Evolutionary conservation across 2,888 invertebrate genomes (phyloP), one percentile per base, ranked within the genome.

Genomic region (Drosophila melanosoma): DNA sequence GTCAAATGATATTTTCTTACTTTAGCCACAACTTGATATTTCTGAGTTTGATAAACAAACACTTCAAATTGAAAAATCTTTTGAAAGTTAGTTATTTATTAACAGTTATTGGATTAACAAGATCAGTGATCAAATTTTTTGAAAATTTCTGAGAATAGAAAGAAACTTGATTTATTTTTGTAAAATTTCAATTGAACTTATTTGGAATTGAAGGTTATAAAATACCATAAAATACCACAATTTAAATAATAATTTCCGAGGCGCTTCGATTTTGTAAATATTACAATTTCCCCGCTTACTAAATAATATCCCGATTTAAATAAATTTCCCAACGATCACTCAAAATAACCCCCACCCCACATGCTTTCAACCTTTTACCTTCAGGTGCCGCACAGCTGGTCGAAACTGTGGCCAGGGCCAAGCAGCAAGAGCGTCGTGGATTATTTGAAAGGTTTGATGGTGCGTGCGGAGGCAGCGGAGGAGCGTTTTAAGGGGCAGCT

Each of bases 321-420:
- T 33, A 10, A 20, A 33, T 20, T 52, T n/a, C 20, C 32, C 32
- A n/a, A n/a, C 12, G 29, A 11, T n/a, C 52, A 52, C 32, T 52
- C n/a, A 7, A 32, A 52, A 33, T 53, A 20, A 10, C 5, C 17
- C 17, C 8, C 20, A 3, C 2, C 20, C 2, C 10, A 23, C 5
- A n/a, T 32, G 32, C 7, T 23, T n/a, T 3, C 17, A 8, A 23
- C 17, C 20, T 0, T 3, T 17, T 33, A 0, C 17, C 29, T 17
- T 5, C 56, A 93, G 92, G 91, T 91, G 23, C 93, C 93, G 0
- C 58, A 77, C 23, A 77, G 75, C 51, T 93, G 93, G 93, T 84
- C 84, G 35, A 90, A 92, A 65, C 76, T 92, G 6, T 93, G 93
- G 93, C 58, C 76, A 0, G 93, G 93, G 0, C 92, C 93, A 4